These are phyloP conservation scores for Eurypyga helias DNA, from an alignment of 2,113 vertebrate species.

Conservation along the genomic window DNA sequence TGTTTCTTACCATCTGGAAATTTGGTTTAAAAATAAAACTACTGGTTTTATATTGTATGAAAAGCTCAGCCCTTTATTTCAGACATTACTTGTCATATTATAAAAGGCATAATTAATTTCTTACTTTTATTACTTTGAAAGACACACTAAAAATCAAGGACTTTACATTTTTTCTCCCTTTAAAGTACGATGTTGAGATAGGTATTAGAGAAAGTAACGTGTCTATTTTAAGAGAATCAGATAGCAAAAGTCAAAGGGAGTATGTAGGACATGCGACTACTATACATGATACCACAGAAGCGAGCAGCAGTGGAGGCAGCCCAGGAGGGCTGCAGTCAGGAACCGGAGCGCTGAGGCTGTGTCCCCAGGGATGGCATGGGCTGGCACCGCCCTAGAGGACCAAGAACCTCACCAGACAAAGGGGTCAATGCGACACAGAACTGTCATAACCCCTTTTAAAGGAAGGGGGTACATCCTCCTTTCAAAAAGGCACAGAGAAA, in stretches of 20 bases:
- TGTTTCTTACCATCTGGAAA: constrained; percentile 16
- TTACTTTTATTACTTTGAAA: not conserved
- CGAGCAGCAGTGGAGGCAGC: not conserved
- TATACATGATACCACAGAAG: not conserved
- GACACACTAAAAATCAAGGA: not conserved
- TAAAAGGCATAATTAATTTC: not conserved
- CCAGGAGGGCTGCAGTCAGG: not conserved
- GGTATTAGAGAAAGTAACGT: not conserved
- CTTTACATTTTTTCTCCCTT: not conserved
- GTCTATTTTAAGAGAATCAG: not conserved
- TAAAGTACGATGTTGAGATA: not conserved
- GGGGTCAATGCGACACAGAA: not conserved
- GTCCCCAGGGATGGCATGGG: not conserved
- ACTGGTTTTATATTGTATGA: not conserved
- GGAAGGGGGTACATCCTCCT: not conserved
- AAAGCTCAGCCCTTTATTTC: not conserved
- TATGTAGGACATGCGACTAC: not conserved
- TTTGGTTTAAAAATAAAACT: not conserved
- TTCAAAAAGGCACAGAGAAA: not conserved
- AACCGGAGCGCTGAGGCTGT: not conserved
- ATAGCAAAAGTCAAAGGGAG: not conserved
- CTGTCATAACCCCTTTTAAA: not conserved
- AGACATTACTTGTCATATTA: not conserved
- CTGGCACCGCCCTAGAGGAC: not conserved
- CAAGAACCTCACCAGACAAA: not conserved